Base-by-base conservation (phyloP, 2,888 invertebrate genomes). In the Synergus umbraculus region DNA sequence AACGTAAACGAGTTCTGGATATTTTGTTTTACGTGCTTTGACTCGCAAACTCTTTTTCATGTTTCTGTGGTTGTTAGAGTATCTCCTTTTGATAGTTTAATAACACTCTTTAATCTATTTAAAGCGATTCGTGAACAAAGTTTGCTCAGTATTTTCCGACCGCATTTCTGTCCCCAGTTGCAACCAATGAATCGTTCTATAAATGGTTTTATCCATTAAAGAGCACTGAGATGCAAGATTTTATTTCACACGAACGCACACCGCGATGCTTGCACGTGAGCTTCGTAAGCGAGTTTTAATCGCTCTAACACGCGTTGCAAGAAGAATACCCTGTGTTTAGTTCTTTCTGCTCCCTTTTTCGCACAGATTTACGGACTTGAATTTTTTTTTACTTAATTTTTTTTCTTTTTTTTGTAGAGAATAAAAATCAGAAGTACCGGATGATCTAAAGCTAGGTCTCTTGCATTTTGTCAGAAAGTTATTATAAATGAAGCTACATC, bases 201-300 rank as follows among this genome's bases (percentile, higher is more conserved):
- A 18, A 9, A 66, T 15, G 44, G 44, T 44, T 9, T 18, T 66
- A 44, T 43, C 18, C 44, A 10, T n/a, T 66, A 43, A 44, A 15
- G 44, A 44, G 10, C 4, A 18, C 12, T 12, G 44, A 66, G 44
- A 44, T 66, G 43, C 10, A 66, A 44, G 9, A 9, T 66, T 66
- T 66, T 37, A 44, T 44, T 66, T 44, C 10, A 18, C 44, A 44
- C 10, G 66, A 18, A 43, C 44, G 43, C 44, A 66, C 66, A 66
- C 66, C 7, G 44, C 12, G 22, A 44, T 67, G 43, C 44, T 18
- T 9, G 22, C 10, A 46, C 67, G 44, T 67, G 46, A 67, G 81
- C 76, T 43, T 79, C 69, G 80, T 83, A 78, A 83, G 80, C 79
- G 82, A 79, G 76, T 79, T 80, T 83, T 81, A 82, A 83, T 82